Evolutionary conservation across 1,140 invertebrate genomes (phyloP), one percentile per base, ranked within the genome.

Genomic region (Anastrepha ludens): DNA sequence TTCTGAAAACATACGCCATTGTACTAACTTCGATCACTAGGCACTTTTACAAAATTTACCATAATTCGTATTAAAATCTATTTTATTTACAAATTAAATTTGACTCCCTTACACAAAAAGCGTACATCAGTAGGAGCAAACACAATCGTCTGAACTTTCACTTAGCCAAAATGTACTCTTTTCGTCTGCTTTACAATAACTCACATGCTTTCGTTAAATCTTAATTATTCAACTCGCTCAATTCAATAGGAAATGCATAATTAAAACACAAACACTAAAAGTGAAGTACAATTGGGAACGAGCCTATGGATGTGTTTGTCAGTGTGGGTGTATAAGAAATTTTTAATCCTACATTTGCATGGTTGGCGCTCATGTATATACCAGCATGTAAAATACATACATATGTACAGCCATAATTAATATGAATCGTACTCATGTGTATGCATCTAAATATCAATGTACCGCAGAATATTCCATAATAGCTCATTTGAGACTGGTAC

Each of bases 151-250:
- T 55, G 11, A 55, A 55, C 50, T 55, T 55, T n/a, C n/a, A 62
- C 60, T 62, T 62, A 62, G 4, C 8, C 4, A 17, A 62, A 62
- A 15, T n/a, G 4, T 13, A 62, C 64, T 67, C 6, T 17, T 9
- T 17, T 29, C 3, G 29, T 29, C 11, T 20, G 64, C 6, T 67
- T 67, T 20, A 67, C 29, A 67, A 67, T 67, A 67, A 6, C 41
- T 50, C n/a, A 29, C 15, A 78, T 47, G n/a, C 70, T 50, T 20
- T 20, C 44, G 0, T 55, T 55, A 55, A 55, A 58, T 81, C n/a
- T 81, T 81, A 81, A 55, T 29, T 81, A 55, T 55, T 81, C 74
- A 55, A 81, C 74, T 55, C 15, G 74, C 47, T 81, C 74, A 81
- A 29, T 81, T 81, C 47, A n/a, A 81, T 50, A 55, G 17, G 47